Evolutionary conservation across 2,888 invertebrate species (phyloP).

Genomic region (Chalcis sispes): DNA sequence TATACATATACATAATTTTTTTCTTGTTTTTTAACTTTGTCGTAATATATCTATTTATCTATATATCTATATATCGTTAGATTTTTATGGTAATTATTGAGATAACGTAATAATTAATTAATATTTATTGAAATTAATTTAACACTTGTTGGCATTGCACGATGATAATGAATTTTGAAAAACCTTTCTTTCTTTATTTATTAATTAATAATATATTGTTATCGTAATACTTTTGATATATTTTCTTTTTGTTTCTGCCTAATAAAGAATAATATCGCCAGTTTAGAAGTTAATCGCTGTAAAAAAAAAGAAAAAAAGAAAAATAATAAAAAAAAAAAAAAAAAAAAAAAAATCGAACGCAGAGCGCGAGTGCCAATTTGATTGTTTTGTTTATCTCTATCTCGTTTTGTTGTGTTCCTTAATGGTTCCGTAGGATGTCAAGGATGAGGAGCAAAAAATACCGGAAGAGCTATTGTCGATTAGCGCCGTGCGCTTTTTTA

Average conservation of each 20-base stretch:
- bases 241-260: too few relatives aligned
- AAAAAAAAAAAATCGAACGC: not conserved
- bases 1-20: conserved; percentile 20
- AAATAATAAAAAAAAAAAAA: conserved; percentile 31
- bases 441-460: conserved; percentile 49
- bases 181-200: not conserved
- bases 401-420: conserved; percentile 45
- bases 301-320: too few relatives aligned
- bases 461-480: conserved; percentile 50
- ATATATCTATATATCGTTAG: conserved; percentile 47
- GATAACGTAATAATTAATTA: conserved; percentile 52
- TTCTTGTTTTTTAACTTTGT: conserved; percentile 41
- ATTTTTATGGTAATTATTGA: conserved; percentile 52
- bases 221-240: too few relatives aligned
- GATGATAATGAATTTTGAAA: conserved; percentile 34
- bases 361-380: too few relatives aligned
- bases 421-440: conserved; percentile 55
- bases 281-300: too few relatives aligned
- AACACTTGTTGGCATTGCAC: conserved; percentile 55
- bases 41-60: too few relatives aligned
- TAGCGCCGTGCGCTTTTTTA: conserved; percentile 53
- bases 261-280: too few relatives aligned
- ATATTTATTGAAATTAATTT: conserved; percentile 15
- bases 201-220: not conserved
- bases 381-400: conserved; percentile 32